Conservation (phyloP, 2,797 vertebrate species). For the Esox masquinongy region DNA sequence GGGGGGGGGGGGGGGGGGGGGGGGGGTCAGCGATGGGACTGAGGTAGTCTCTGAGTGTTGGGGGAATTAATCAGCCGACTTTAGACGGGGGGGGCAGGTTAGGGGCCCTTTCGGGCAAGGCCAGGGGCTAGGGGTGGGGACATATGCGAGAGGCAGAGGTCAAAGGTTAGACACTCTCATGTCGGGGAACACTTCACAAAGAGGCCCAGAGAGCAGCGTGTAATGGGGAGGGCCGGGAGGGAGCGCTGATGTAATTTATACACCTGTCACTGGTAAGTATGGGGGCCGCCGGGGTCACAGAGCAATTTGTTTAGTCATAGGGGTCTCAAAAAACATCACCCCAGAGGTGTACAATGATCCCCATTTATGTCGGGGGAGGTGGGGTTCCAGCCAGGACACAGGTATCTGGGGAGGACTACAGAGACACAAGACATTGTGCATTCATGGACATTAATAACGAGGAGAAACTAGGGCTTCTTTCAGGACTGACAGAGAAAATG, state of each 20-base stretch:
- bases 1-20: neutral
- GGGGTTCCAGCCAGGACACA: neutral
- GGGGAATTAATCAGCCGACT: slow-evolving; percentile 9
- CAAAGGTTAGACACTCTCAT: slow-evolving; percentile 53
- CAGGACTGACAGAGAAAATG: slow-evolving; percentile 3
- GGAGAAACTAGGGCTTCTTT: neutral
- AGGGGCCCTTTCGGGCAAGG: slow-evolving; percentile 12
- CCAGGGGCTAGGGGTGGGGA: slow-evolving; percentile 21
- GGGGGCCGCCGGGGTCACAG: slow-evolving; percentile 49
- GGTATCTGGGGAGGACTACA: neutral
- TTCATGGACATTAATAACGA: neutral
- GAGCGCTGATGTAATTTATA: slow-evolving; percentile 51
- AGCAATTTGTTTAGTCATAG: slow-evolving; percentile 59
- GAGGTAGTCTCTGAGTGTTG: slow-evolving; percentile 6
- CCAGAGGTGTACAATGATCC: slow-evolving; percentile 37
- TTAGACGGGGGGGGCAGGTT: slow-evolving; percentile 2
- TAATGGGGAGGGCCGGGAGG: slow-evolving; percentile 42
- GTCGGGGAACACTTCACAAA: slow-evolving; percentile 59
- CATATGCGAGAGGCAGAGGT: slow-evolving; percentile 47
- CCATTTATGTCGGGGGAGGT: slow-evolving; percentile 12
- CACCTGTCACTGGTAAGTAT: slow-evolving; percentile 61
- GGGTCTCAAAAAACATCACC: slow-evolving; percentile 49
- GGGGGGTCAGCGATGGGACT: neutral
- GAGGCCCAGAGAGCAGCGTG: slow-evolving; percentile 37
- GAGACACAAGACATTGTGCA: slow-evolving; percentile 3